Conservation (phyloP, 2,888 invertebrate species). For the Meteorus colon region DNA sequence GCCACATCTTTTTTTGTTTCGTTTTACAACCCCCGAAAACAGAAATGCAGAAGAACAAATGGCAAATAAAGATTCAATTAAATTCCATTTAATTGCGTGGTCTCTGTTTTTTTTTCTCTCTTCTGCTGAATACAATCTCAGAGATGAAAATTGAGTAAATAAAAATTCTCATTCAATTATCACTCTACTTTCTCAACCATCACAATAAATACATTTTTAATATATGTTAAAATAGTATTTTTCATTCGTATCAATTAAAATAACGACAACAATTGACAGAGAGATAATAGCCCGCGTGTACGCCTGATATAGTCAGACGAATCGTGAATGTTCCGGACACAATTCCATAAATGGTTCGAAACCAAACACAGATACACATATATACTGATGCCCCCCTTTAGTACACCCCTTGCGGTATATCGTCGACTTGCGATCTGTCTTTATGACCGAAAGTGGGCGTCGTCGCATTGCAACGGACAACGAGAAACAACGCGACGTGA, state of each 20-base stretch:
- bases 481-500: constrained; percentile 42
- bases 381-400: constrained; percentile 11
- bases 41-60: too few relatives aligned
- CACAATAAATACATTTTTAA: too few relatives aligned
- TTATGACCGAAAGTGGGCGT: constrained; percentile 68
- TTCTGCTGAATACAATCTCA: too few relatives aligned
- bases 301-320: constrained; percentile 41
- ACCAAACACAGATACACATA: constrained; percentile 14
- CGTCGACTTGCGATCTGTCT: constrained; percentile 65
- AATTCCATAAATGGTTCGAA: constrained; percentile 27
- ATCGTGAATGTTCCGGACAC: constrained; percentile 53
- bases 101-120: too few relatives aligned
- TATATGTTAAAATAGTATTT: too few relatives aligned
- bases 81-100: not conserved
- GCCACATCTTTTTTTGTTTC: not conserved
- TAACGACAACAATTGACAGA: not conserved
- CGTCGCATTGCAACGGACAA: constrained; percentile 45
- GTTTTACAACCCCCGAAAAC: not conserved
- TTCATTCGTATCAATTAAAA: not conserved
- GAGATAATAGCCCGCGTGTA: not conserved
- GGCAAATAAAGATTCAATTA: not conserved
- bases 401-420: constrained; percentile 52
- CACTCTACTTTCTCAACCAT: too few relatives aligned
- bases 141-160: too few relatives aligned
- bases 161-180: too few relatives aligned